Percentiles rank a stretch among this genome's conserved stretches.
These are phyloP conservation scores for Oncorhynchus mykiss DNA, from an alignment of 2,113 vertebrate genomes.

Conservation along the genomic window DNA sequence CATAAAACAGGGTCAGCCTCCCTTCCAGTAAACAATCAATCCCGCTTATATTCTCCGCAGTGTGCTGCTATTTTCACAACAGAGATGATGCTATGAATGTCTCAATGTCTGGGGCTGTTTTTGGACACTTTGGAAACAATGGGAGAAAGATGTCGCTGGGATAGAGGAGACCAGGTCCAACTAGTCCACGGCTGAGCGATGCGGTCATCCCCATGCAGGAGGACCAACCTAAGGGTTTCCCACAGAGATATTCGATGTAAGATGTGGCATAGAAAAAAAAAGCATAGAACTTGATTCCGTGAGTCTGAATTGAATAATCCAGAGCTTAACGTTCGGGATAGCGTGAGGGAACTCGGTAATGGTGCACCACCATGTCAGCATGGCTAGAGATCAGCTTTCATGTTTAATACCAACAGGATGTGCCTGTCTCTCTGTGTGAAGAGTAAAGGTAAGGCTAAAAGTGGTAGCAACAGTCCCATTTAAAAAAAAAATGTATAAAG, in stretches of 20 bases:
- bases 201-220: not conserved
- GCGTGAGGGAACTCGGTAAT: not conserved
- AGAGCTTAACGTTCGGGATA: too few relatives aligned
- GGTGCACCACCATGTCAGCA: not conserved
- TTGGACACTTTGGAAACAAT: conserved; percentile 14
- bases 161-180: conserved; percentile 1
- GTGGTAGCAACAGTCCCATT: not conserved
- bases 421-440: not conserved
- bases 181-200: not conserved
- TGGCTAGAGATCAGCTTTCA: conserved; percentile 25
- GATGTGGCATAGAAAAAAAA: too few relatives aligned
- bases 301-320: not conserved
- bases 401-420: conserved; percentile 8
- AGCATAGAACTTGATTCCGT: not conserved
- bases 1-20: not conserved
- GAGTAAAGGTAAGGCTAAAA: conserved; percentile 2
- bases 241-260: not conserved
- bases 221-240: not conserved
- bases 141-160: not conserved
- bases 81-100: conserved; percentile 18
- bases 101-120: conserved; percentile 22
- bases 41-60: not conserved
- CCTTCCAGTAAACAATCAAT: not conserved
- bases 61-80: conserved; percentile 1
- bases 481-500: not conserved